A percentile compares a stretch with the other conserved stretches of the same genome.
Conservation (phyloP, 2,113 vertebrate genomes). For the Dendrocopos noguchii region DNA sequence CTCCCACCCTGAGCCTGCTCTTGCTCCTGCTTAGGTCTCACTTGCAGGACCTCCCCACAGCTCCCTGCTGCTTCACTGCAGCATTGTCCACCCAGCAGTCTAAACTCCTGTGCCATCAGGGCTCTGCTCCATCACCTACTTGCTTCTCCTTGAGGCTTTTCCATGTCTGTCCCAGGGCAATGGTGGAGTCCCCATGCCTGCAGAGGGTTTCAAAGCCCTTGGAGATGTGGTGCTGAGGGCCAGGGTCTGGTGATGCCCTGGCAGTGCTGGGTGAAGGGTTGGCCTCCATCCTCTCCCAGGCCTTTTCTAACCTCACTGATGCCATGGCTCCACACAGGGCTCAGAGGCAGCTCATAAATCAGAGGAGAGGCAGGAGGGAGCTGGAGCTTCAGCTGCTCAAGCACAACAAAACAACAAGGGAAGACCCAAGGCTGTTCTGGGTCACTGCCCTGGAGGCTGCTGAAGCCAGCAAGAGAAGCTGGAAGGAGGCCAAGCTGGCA, state of each 20-base stretch:
- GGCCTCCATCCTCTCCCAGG: not conserved
- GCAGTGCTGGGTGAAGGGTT: not conserved
- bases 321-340: fast-evolving
- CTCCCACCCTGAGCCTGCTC: fast-evolving
- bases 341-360: not conserved
- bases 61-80: not conserved
- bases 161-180: not conserved
- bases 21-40: not conserved
- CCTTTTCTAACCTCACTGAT: not conserved
- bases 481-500: not conserved
- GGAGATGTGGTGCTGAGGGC: not conserved
- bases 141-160: not conserved
- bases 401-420: not conserved
- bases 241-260: not conserved
- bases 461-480: not conserved
- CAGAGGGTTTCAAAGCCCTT: not conserved
- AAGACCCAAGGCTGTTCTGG: not conserved
- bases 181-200: not conserved
- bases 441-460: not conserved
- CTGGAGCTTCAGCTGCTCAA: not conserved
- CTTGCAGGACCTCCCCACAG: not conserved
- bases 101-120: not conserved
- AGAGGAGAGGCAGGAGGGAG: not conserved
- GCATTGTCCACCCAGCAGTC: too few species aligned
- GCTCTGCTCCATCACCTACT: not conserved